Evolutionary conservation across 2,797 vertebrate genomes (phyloP), one percentile per base, ranked within the genome.

Genomic region (Melanotaenia parkinsoni): DNA sequence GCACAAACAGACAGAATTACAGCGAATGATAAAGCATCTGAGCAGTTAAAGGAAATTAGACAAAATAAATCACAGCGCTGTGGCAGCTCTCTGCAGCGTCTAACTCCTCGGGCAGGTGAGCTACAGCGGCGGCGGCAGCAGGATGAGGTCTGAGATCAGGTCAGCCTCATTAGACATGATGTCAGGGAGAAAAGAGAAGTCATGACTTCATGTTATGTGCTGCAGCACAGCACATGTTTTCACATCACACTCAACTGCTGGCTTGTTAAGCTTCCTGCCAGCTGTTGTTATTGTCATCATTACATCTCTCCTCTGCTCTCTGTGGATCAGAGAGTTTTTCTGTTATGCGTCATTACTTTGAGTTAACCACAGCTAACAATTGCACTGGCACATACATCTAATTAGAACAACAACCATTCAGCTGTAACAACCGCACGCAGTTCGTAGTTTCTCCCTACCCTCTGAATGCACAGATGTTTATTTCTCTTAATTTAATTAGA

Each of bases 11-110:
- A 47, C 45, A 47, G 22, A 75, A 54, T 69, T 59, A 58, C 10
- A 59, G 26, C 8, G 14, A n/a, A 60, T 77, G 58, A 67, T 69
- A 20, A 75, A 79, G 70, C 20, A 26, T 76, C 28, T 0, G 18
- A 63, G 70, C 62, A 24, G 62, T 62, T 75, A 64, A 54, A 72
- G 81, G 63, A 79, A 83, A 87, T 84, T 28, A 74, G 58, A 76
- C 26, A 0, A n/a, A 67, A 82, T 80, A 75, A 86, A 83, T 88
- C 84, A 71, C 0, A 37, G 20, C n/a, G 0, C 43, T 38, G 59
- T 0, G 62, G 67, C 60, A 58, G 72, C 2, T 47, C 45, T n/a
- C 6, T 18, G 45, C 45, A 9, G 18, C 45, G 20, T n/a, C 45
- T n/a, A 47, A 47, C 24, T 61, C 74, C 54, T 58, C 5, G 7